These are phyloP conservation scores for human (Homo sapiens) DNA, from an alignment of 2,113 vertebrate genomes.

Conservation along the genomic window GRCh38 chr19:45938501-45939000, in stretches of 20 bases:
- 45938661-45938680: slow-evolving; percentile 15
- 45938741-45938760: slow-evolving; percentile 28
- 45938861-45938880: slow-evolving; percentile 39
- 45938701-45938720: slow-evolving; percentile 44
- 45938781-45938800: background rate
- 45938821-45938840: slow-evolving; percentile 41
- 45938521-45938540: slow-evolving; percentile 69
- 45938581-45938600: background rate
- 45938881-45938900: background rate
- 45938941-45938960: slow-evolving; percentile 20
- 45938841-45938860: slow-evolving; percentile 46
- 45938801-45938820: background rate
- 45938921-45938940: background rate
- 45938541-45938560: slow-evolving; percentile 75
- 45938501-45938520: slow-evolving; percentile 61
- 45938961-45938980: slow-evolving; percentile 19
- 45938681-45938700: slow-evolving; percentile 4
- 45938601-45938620: background rate
- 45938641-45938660: slow-evolving; percentile 27
- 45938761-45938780: background rate
- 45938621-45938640: slow-evolving; percentile 22
- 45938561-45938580: slow-evolving; percentile 28
- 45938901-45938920: background rate
- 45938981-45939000: slow-evolving; percentile 46
- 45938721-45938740: slow-evolving; percentile 27